A percentile compares a stretch with the other conserved stretches of the same genome.
Evolutionary conservation across 2,888 invertebrate species (phyloP).

Genomic region (Tenodera sinensis): DNA sequence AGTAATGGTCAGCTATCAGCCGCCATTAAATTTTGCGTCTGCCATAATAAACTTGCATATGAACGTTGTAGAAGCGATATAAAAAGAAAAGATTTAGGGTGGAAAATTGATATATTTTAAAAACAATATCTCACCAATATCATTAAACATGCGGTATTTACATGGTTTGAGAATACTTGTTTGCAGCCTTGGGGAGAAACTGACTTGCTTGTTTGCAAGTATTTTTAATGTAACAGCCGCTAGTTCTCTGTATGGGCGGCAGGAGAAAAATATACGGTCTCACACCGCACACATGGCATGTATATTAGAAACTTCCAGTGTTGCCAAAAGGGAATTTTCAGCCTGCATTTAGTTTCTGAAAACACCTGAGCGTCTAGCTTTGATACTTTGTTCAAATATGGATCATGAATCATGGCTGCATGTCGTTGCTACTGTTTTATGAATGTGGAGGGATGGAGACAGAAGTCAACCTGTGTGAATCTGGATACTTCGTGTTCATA

Average conservation of each 20-base stretch:
- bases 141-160: no score
- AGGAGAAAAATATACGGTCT: background rate
- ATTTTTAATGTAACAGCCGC: background rate
- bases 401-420: background rate
- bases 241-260: background rate
- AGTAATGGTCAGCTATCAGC: no score
- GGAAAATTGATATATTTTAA: no score
- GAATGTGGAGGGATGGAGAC: background rate
- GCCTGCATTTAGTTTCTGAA: background rate
- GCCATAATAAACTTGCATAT: no score
- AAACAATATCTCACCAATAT: no score
- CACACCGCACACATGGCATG: background rate
- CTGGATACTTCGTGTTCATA: no score
- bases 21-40: no score
- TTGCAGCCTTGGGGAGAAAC: no score
- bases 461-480: background rate
- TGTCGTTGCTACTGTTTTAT: background rate
- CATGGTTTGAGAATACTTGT: no score
- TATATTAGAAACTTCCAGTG: background rate
- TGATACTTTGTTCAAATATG: background rate
- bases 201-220: no score
- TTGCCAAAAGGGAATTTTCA: background rate
- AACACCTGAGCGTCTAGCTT: background rate
- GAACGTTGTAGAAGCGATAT: no score
- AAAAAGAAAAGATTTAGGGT: no score